Percentiles rank a stretch among this genome's conserved stretches.
These are phyloP conservation scores for Tenrec ecaudatus DNA, from an alignment of 2,113 vertebrate species.

Conservation along the genomic window DNA sequence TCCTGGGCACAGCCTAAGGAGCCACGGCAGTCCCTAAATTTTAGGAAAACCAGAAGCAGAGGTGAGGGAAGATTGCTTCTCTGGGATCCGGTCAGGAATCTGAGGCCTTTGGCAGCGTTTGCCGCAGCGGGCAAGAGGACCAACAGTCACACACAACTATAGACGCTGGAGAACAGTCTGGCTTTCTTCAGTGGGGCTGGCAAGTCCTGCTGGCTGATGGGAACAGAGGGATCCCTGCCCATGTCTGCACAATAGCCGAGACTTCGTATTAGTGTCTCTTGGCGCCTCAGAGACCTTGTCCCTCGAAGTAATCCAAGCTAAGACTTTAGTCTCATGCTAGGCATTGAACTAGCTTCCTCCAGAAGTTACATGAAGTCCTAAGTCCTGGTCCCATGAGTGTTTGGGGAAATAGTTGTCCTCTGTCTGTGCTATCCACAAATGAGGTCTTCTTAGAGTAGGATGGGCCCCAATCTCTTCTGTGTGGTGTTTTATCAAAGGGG, in stretches of 20 bases:
- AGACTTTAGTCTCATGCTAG: background rate
- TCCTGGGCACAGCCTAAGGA: slow-evolving; percentile 63
- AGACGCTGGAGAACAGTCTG: slow-evolving; percentile 47
- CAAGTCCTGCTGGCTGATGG: background rate
- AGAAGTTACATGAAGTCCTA: background rate
- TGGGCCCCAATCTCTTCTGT: background rate
- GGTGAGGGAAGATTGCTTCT: slow-evolving; percentile 67
- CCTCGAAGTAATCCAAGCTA: background rate
- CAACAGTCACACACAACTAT: slow-evolving; percentile 41
- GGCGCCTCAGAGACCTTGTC: background rate
- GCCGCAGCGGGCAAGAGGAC: slow-evolving; percentile 51
- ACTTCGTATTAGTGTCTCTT: slow-evolving; percentile 41
- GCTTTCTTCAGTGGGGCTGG: background rate
- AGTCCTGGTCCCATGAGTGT: background rate
- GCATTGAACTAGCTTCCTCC: background rate
- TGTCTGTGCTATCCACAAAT: background rate
- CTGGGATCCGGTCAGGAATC: slow-evolving; percentile 52
- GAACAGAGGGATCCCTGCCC: background rate
- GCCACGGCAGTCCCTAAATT: slow-evolving; percentile 42
- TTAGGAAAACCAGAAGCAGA: slow-evolving; percentile 75
- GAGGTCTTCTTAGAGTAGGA: background rate
- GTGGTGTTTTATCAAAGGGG: background rate
- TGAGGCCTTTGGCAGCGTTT: slow-evolving; percentile 65
- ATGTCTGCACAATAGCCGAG: background rate
- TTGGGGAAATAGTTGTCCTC: background rate